Evolutionary conservation across 1,140 invertebrate species (phyloP), one percentile per base, ranked within the genome.

Genomic region (Lepidurus couesii): DNA sequence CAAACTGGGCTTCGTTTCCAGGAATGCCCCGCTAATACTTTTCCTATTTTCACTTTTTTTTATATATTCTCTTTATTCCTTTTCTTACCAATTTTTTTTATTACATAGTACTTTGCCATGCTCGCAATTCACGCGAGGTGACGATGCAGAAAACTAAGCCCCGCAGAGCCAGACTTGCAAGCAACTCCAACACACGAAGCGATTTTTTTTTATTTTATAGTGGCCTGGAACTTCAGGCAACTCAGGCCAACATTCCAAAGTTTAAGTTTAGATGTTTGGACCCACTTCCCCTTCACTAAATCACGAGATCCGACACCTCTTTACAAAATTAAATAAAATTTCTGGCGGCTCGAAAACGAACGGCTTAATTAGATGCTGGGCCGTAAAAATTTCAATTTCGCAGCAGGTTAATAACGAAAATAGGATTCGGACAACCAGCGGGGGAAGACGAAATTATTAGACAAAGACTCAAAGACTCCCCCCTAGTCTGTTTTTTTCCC

Each of bases 1-100:
- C 34, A 13, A 65, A 65, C 53, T 65, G 53, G 53, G 53, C 53
- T 65, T 65, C 53, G 53, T 9, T 65, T 65, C 53, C 53, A n/a
- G 53, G 53, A 65, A 65, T 65, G 53, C 34, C 34, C 34, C 2
- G 34, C 34, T 34, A 34, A 34, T 34, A 34, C 53, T 65, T 47
- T 21, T 65, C n/a, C 16, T 5, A 13, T 65, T 65, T 65, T 9
- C 4, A 21, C 53, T 21, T 16, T 65, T 65, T 65, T 10, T 21
- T 65, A 8, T 1, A 0, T 53, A 53, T 53, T n/a, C 45, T 53
- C 0, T 26, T 26, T 26, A 26, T 26, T 26, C 26, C 3, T 34
- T 34, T 34, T 34, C 26, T 2, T 34, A 34, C 26, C 26, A 34
- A 34, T 65, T 7, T 7, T 21, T 16, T 65, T 21, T 16, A 2